Evolutionary conservation across 2,888 invertebrate species (phyloP).

Genomic region (Rhagophthalmus giganteus): DNA sequence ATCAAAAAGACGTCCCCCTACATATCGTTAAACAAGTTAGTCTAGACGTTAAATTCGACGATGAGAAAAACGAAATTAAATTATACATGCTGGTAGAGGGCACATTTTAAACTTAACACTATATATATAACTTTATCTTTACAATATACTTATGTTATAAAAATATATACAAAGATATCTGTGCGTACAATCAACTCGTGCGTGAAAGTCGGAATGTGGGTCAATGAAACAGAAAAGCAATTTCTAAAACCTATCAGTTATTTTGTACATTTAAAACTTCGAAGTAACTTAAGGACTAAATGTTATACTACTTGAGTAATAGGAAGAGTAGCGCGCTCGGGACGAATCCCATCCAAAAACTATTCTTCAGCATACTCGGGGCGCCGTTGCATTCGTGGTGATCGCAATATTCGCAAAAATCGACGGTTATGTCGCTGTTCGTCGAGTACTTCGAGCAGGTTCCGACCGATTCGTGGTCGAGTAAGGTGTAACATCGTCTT

Average conservation of each 20-base stretch:
- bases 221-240: constrained; percentile 14
- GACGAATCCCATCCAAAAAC: constrained; percentile 50
- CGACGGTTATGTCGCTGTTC: constrained; percentile 58
- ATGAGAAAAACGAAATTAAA: constrained; percentile 2
- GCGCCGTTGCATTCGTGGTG: constrained; percentile 71
- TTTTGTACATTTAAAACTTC: too few relatives aligned
- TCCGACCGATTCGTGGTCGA: constrained; percentile 58
- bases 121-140: too few relatives aligned
- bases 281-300: too few relatives aligned
- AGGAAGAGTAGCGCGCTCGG: constrained; percentile 22
- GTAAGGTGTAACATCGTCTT: constrained; percentile 65
- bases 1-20: constrained; percentile 1
- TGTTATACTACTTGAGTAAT: constrained; percentile 17
- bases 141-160: too few relatives aligned
- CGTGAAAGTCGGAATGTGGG: constrained; percentile 19
- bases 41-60: not conserved
- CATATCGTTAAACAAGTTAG: too few relatives aligned
- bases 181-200: constrained; percentile 8
- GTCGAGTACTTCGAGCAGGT: constrained; percentile 58
- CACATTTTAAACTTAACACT: not conserved
- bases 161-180: not conserved
- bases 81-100: constrained; percentile 1
- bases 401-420: constrained; percentile 70
- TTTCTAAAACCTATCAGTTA: constrained; percentile 2
- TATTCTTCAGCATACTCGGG: constrained; percentile 57